phyloP scores from a whole-genome alignment of 1,140 invertebrate genomes.

The Monochamus saltuarius region DNA sequence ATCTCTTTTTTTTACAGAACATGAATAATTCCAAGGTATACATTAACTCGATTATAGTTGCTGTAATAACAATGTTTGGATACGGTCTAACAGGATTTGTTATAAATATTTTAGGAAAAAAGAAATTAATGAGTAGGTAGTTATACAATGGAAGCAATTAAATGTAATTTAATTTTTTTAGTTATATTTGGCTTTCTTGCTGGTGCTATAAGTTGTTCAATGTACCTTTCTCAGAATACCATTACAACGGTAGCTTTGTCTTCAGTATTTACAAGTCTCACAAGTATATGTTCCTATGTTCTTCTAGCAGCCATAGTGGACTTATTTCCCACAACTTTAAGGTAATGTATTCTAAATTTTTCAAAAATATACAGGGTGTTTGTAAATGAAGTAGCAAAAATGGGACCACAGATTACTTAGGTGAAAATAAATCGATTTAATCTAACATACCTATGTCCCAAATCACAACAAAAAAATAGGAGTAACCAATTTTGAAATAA shows the following conservation, averaged over 20 bases:
- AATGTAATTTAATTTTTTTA: constrained; percentile 1
- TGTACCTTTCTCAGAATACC: constrained; percentile 32
- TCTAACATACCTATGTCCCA: no score
- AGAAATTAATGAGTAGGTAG: constrained; percentile 28
- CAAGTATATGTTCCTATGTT: constrained; percentile 29
- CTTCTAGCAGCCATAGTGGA: constrained; percentile 33
- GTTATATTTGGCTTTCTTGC: constrained; percentile 21
- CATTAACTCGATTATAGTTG: constrained; percentile 37
- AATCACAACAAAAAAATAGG: no score
- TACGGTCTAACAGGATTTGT: constrained; percentile 23
- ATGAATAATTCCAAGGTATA: constrained; percentile 29
- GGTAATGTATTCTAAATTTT: constrained; percentile 15
- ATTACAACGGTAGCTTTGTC: constrained; percentile 21
- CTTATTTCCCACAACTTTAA: constrained; percentile 39
- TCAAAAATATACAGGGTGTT: no score
- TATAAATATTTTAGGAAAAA: constrained; percentile 34
- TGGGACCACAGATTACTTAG: no score
- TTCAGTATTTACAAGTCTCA: constrained; percentile 22
- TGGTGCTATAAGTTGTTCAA: constrained; percentile 11
- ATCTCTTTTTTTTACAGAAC: constrained; percentile 27
- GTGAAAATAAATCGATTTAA: no score
- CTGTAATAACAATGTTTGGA: constrained; percentile 19
- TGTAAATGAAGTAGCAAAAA: no score
- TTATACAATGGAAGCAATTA: no score
- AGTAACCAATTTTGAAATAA: no score